These are phyloP conservation scores for Apogon hyalosoma DNA, from an alignment of 2,797 vertebrate genomes.

Conservation along the genomic window DNA sequence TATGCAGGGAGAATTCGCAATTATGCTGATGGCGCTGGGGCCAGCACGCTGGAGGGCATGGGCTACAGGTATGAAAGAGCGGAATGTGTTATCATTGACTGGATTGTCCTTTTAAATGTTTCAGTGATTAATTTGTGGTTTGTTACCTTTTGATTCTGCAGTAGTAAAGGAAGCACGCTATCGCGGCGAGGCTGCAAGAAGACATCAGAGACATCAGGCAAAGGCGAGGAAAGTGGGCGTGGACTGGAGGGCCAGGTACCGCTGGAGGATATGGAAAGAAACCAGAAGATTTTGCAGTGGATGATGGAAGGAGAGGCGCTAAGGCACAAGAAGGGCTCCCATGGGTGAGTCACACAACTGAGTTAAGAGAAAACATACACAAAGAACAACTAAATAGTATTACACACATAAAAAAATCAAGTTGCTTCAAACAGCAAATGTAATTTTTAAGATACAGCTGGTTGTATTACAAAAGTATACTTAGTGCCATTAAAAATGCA, in stretches of 20 bases:
- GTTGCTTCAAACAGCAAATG: too few species aligned
- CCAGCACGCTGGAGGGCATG: constrained; percentile 84
- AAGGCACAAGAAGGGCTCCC: constrained; percentile 90
- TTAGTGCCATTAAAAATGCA: too few species aligned
- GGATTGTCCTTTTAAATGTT: background rate
- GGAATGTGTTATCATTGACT: too few species aligned
- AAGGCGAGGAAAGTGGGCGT: constrained; percentile 79
- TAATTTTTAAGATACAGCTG: too few species aligned
- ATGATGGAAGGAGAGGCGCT: constrained; percentile 96
- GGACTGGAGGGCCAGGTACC: constrained; percentile 86
- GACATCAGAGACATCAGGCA: constrained; percentile 81
- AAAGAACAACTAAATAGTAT: too few species aligned
- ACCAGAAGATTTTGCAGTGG: constrained; percentile 98
- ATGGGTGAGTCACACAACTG: constrained; percentile 82
- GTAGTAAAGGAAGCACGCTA: constrained; percentile 88
- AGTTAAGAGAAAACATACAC: background rate
- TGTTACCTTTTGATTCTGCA: constrained; percentile 62
- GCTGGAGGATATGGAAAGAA: constrained; percentile 90
- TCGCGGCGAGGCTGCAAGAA: constrained; percentile 90
- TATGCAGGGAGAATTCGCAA: constrained; percentile 88
- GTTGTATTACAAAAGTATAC: too few species aligned
- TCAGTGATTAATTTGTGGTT: background rate
- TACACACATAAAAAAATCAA: too few species aligned
- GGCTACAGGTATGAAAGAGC: constrained; percentile 86
- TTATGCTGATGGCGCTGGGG: constrained; percentile 86